Evolutionary conservation across 1,140 invertebrate genomes (phyloP).

Genomic region (Cyclina sinensis): DNA sequence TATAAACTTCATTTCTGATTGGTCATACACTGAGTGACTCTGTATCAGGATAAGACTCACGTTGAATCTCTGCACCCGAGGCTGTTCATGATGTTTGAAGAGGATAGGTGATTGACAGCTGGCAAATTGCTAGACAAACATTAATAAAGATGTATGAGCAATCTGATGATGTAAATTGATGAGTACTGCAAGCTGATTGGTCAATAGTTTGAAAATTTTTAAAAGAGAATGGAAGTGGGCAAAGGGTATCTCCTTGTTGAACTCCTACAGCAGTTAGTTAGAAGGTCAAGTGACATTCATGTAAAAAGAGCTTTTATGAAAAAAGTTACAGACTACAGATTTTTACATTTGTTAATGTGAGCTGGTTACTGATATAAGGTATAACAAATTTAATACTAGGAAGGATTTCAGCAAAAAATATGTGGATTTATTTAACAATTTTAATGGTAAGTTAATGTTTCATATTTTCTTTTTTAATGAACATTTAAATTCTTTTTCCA

Average conservation of each 20-base stretch:
- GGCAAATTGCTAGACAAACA: constrained; percentile 39
- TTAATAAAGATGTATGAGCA: not conserved
- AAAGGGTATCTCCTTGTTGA: not conserved
- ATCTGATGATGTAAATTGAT: not conserved
- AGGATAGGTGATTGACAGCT: not conserved
- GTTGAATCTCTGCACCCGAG: not conserved
- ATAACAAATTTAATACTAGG: not conserved
- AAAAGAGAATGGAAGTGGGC: not conserved
- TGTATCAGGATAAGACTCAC: not conserved
- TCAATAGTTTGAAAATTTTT: not conserved
- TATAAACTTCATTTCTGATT: not conserved
- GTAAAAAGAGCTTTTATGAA: not conserved
- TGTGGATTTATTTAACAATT: not conserved
- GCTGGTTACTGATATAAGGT: not conserved
- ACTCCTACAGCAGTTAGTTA: not conserved
- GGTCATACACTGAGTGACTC: not conserved
- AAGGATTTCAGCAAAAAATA: not conserved
- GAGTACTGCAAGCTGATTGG: constrained; percentile 24
- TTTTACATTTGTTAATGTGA: no score
- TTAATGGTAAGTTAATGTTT: not conserved
- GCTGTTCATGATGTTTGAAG: not conserved
- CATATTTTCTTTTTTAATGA: not conserved
- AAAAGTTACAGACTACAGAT: no score
- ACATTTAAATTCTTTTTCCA: no score
- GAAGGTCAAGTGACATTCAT: not conserved